Conservation (phyloP, 2,797 vertebrate genomes). For the Molossus molossus region DNA sequence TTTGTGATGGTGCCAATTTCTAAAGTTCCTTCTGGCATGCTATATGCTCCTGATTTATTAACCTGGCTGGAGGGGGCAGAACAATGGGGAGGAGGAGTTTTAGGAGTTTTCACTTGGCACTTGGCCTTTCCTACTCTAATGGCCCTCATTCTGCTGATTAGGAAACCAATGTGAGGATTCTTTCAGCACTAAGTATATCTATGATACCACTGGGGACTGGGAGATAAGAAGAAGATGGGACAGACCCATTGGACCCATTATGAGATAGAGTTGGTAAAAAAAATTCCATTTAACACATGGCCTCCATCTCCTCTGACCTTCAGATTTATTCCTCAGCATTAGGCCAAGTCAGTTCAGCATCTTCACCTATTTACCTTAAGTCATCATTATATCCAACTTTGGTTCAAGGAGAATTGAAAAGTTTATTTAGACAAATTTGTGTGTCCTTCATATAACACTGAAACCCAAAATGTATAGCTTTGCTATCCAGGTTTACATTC, state of each 20-base stretch:
- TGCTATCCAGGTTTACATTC: not conserved
- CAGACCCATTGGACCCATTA: not conserved
- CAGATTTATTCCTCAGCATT: not conserved
- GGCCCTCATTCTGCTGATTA: not conserved
- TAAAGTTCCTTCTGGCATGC: not conserved
- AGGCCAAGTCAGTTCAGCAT: not conserved
- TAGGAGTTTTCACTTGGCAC: not conserved
- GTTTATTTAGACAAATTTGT: not conserved
- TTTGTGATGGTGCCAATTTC: not conserved
- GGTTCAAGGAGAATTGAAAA: not conserved
- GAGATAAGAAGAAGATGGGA: not conserved
- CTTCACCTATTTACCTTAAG: not conserved
- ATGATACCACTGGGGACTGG: not conserved
- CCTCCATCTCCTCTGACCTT: not conserved
- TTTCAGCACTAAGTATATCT: not conserved
- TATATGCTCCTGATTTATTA: conserved; percentile 5
- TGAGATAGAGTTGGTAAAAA: not conserved
- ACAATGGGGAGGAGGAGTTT: not conserved
- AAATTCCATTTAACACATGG: not conserved
- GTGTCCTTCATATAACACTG: not conserved
- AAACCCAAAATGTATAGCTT: not conserved
- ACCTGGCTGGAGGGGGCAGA: not conserved
- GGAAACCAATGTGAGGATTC: not conserved
- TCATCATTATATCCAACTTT: conserved; percentile 14
- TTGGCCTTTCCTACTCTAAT: not conserved